Evolutionary conservation across 2,797 vertebrate species (phyloP).

Genomic region (Anguilla anguilla): DNA sequence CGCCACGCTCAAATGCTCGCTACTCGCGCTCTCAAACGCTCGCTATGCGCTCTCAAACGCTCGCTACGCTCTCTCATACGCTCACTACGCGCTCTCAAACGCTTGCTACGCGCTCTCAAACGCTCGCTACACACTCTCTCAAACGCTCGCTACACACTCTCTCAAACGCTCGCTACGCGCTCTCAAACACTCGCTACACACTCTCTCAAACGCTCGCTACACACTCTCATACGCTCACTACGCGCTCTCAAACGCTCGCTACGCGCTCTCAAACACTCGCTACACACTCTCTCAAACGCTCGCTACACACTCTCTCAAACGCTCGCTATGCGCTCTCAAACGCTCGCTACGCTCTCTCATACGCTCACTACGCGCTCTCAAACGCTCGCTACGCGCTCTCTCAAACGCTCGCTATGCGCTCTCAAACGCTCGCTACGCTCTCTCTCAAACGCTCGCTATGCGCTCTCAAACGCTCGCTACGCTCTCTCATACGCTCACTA

Average conservation of each 20-base stretch:
- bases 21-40: background rate
- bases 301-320: background rate
- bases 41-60: constrained; percentile 35
- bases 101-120: constrained; percentile 34
- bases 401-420: background rate
- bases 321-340: constrained; percentile 33
- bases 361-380: constrained; percentile 18
- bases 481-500: constrained; percentile 21
- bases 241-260: background rate
- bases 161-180: background rate
- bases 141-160: constrained; percentile 30
- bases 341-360: background rate
- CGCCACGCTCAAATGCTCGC: too few relatives aligned
- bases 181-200: background rate
- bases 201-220: background rate
- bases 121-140: background rate
- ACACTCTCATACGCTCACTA: constrained; percentile 32
- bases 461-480: background rate
- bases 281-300: background rate
- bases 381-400: background rate
- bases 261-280: constrained; percentile 19
- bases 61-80: constrained; percentile 26
- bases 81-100: background rate
- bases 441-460: constrained; percentile 21
- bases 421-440: constrained; percentile 20